Evolutionary conservation across 2,888 invertebrate genomes (phyloP), one percentile per base, ranked within the genome.

Genomic region (Thalpophila matura): DNA sequence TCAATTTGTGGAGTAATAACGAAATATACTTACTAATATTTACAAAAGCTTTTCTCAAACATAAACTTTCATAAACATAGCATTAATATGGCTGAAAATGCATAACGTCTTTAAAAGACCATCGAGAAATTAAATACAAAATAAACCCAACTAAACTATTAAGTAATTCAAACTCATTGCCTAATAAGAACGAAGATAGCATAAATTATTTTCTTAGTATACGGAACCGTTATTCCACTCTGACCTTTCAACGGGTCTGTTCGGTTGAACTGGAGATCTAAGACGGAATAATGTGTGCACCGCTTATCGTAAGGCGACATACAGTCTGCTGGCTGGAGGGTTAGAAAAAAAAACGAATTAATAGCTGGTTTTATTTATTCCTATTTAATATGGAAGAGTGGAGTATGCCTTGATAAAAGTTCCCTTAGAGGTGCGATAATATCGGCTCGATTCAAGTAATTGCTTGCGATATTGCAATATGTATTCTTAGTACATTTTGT

Each of bases 241-340:
- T 74, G 81, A 82, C 80, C 81, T 82, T 80, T 77, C 43, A 54
- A 45, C 26, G 42, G 47, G 56, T 37, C 33, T 55, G 18, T 54
- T 49, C 46, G 22, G 65, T 77, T 74, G 61, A 65, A 67, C 63
- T 74, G 63, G 51, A 86, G 86, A 86, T 87, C 86, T 86, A 80
- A 82, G 86, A 82, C 80, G 75, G 86, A 86, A 87, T 89, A 91
- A 91, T 91, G 91, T 92, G 91, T 90, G 90, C 92, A 86, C 82
- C 71, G 86, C 91, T 92, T 94, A 93, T 92, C 92, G 81, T 73
- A 54, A 65, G 82, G 82, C 81, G 89, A 91, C 90, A 88, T 85
- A 86, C 89, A 86, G 88, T 85, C 88, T 87, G 77, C 62, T 60
- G 31, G 27, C 4, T 5, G 62, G 58, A 59, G 45, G 26, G 79